phyloP scores from a whole-genome alignment of 2,797 vertebrate species.

The Sparidentex hasta region DNA sequence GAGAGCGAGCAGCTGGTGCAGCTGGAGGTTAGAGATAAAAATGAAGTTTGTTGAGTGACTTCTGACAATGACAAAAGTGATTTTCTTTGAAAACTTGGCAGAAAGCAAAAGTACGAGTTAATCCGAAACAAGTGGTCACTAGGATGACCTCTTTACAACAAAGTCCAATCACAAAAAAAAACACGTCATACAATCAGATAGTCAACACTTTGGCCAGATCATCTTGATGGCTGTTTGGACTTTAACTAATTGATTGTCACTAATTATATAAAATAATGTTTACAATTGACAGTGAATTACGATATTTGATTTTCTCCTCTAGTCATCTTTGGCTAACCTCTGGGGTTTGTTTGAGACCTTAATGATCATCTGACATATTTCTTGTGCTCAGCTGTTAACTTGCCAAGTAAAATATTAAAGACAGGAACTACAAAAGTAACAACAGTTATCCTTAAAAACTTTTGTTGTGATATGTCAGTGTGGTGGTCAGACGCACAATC shows the following conservation, averaged over 20 bases:
- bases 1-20: slow-evolving; percentile 64
- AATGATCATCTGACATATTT: not conserved
- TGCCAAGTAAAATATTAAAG: not conserved
- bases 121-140: too few relatives aligned
- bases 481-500: slow-evolving; percentile 69
- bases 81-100: not conserved
- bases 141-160: not conserved
- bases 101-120: not conserved
- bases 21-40: slow-evolving; percentile 51
- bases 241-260: not conserved
- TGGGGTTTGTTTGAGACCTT: not conserved
- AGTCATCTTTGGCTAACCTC: not conserved
- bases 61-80: not conserved
- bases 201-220: not conserved
- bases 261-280: not conserved
- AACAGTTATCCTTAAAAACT: not conserved
- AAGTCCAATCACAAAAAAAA: not conserved
- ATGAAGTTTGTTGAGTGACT: not conserved
- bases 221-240: not conserved
- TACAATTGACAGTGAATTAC: not conserved
- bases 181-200: not conserved
- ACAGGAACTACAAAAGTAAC: not conserved
- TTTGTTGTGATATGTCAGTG: not conserved
- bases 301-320: not conserved
- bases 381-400: not conserved